Evolutionary conservation across 1,140 invertebrate genomes (phyloP), one percentile per base, ranked within the genome.

Genomic region (Sitophilus oryzae): DNA sequence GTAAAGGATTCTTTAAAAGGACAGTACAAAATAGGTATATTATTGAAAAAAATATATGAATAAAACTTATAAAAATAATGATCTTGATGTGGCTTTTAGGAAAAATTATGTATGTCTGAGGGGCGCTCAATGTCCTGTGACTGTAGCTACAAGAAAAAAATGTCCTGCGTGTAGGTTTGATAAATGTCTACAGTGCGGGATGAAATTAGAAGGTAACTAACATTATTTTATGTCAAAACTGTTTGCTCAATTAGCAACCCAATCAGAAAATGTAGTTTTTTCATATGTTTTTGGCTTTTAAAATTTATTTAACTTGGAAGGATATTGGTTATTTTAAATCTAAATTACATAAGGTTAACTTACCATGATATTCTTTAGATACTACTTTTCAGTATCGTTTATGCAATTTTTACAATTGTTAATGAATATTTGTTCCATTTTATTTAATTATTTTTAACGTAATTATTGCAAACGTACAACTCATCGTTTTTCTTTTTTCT

Each of bases 1-100:
- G 88, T 71, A 98, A 98, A 77, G 95, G 95, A 2, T 98, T 98
- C 74, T 98, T 98, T 76, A 97, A 98, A 73, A 80, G 95, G 56
- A 98, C 93, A 36, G 95, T 98, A 3, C 94, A 98, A 76, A 98
- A 98, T 71, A 56, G 54, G 54, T 56, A 21, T 41, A 25, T 43
- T 14, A 2, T 34, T 16, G 3, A 38, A 38, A 8, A 38, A 8
- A 9, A 38, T 9, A n/a, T n/a, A 14, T 38, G 16, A 38, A 5
- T n/a, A 9, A 4, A n/a, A 8, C 9, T 9, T 6, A 38, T 38
- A 5, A n/a, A 15, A 38, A 44, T 6, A 16, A 18, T 20, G 8
- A 16, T 16, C 16, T 22, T 51, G 10, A 21, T 41, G 35, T 48
- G 15, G 15, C 14, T 22, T 48, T 18, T 34, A 84, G 94, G 45